Evolutionary conservation across 2,888 invertebrate species (phyloP), one percentile per base, ranked within the genome.

Genomic region (Atethmia centrago): DNA sequence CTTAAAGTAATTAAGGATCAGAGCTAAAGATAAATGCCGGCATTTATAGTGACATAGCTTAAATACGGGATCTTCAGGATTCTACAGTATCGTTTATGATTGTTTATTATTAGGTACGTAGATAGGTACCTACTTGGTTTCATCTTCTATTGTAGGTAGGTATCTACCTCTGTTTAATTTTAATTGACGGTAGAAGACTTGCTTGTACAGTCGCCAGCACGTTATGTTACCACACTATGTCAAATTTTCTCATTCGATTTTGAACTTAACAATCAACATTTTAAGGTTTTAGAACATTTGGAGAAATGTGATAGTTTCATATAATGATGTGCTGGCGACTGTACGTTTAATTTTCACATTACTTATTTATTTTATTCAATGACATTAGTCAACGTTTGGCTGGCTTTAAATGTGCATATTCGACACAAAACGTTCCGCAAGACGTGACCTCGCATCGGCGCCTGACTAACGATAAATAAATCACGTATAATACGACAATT

Each of bases 401-500:
- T 55, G 71, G 70, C 71, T 80, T 69, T 70, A 83, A 87, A 89
- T 88, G 87, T 86, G 88, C 77, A 85, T 84, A 85, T 82, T 85
- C 84, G 86, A 87, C 88, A 88, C 88, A 88, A 88, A 87, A 80
- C 83, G 56, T 86, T 86, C 84, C 87, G 87, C 85, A 87, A 85
- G 86, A 86, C 83, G 82, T 90, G 92, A 91, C 94, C 94, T 94
- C 92, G 92, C 83, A 74, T 71, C 78, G 92, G 91, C 92, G 92
- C 91, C 92, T 75, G 56, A n/a, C 49, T 66, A 80, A 59, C 91
- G 89, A 90, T 89, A 86, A 88, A 92, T 91, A 92, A 93, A 94
- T 92, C 92, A 90, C 90, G 88, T 85, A 90, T 88, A 91, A 92
- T 92, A 92, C 84, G 91, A 90, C 90, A 88, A 91, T 93, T 93